Evolutionary conservation across 2,888 invertebrate genomes (phyloP), one percentile per base, ranked within the genome.

Genomic region (Phyllotreta cruciferae): DNA sequence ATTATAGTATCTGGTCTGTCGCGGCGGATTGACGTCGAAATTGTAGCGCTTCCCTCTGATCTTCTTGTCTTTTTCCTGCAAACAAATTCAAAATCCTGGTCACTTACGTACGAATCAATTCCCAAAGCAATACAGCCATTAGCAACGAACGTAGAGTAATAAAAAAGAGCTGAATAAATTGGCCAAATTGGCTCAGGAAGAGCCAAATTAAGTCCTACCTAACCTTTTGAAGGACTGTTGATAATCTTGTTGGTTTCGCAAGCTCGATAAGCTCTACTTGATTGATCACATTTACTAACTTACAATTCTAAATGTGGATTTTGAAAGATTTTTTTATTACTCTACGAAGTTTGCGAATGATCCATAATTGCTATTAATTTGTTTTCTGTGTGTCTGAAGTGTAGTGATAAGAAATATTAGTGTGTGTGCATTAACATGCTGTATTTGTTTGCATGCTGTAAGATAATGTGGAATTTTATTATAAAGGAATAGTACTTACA

Each of bases 31-130:
- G 13, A 58, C 47, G 45, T 64, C 64, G 10, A 64, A 60, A 62
- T 73, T 70, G 64, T 70, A 70, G 36, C 71, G 66, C 54, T 71
- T 73, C 67, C 67, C 70, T 52, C 71, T 60, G 39, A 69, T 63
- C 53, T 64, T 66, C 50, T 65, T 68, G 36, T 55, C 66, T 53
- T 71, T 70, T 11, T 65, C 63, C 72, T 72, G 68, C 38, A 71
- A 72, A 57, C 37, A 68, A 64, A 62, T 37, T 42, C 1, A 0
- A 38, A 9, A 39, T 14, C 14, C 7, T 24, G 11, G 14, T 14
- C 9, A 13, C 10, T 38, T 52, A 4, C 6, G 35, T 11, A 49
- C n/a, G 37, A 53, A 37, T 38, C 8, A 11, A 14, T 50, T 24
- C 50, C 3, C 38, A 38, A 38, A 7, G 38, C 10, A 4, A 10